Evolutionary conservation across 2,113 vertebrate genomes (phyloP).

Genomic region (Hippopotamus amphibius): DNA sequence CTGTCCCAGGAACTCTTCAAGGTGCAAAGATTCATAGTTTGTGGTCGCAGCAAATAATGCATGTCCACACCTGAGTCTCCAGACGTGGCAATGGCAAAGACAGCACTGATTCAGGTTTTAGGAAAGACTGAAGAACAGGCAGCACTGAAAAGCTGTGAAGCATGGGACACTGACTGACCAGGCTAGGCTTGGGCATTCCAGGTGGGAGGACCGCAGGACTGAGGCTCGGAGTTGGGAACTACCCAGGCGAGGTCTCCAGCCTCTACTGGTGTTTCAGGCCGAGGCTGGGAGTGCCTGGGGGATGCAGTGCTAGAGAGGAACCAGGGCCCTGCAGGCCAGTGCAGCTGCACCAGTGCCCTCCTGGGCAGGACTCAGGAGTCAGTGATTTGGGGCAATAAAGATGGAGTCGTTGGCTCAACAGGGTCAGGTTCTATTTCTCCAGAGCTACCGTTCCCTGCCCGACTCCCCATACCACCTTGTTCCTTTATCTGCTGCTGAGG

Average conservation of each 20-base stretch:
- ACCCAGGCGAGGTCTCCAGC: not conserved
- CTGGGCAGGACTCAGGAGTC: not conserved
- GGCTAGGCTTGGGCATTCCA: not conserved
- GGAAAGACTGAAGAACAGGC: not conserved
- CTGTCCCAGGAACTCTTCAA: not conserved
- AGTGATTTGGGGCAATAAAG: not conserved
- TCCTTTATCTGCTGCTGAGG: not conserved
- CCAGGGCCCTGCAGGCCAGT: not conserved
- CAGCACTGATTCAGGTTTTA: not conserved
- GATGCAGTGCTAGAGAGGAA: fast-evolving
- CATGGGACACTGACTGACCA: fast-evolving
- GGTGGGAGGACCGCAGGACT: not conserved
- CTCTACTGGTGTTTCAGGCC: not conserved
- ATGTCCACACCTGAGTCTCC: not conserved
- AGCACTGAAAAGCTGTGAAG: not conserved
- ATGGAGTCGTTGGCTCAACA: not conserved
- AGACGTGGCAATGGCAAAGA: not conserved
- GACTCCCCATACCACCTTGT: not conserved
- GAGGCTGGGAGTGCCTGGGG: no score
- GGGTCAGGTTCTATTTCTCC: not conserved
- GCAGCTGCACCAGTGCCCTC: fast-evolving
- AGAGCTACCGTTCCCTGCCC: no score
- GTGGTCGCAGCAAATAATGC: not conserved
- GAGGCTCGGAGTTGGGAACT: not conserved
- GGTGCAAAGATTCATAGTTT: not conserved